phyloP scores from a whole-genome alignment of 2,888 invertebrate genomes.

The Orchestes rusci region DNA sequence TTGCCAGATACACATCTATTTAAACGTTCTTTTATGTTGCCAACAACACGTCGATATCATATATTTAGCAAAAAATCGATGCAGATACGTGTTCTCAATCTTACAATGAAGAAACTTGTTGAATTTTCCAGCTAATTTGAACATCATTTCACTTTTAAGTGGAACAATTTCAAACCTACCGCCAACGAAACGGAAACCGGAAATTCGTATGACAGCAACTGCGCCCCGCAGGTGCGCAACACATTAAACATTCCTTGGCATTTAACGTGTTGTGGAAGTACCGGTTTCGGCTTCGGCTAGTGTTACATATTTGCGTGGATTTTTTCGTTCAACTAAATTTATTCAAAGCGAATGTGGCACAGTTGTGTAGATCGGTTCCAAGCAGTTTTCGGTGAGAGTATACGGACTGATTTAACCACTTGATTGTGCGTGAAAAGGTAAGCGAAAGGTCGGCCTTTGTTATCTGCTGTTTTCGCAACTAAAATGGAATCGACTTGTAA shows the following conservation, averaged over 20 bases:
- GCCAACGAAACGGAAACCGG: too few species aligned
- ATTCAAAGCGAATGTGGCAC: slow-evolving; percentile 39
- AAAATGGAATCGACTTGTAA: slow-evolving; percentile 29
- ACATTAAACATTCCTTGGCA: slow-evolving; percentile 29
- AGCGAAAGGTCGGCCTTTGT: slow-evolving; percentile 30
- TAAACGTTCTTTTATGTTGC: too few species aligned
- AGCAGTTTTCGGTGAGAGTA: slow-evolving; percentile 27
- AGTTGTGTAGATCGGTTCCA: slow-evolving; percentile 29
- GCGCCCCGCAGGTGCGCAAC: slow-evolving; percentile 23
- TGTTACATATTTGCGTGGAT: slow-evolving; percentile 30
- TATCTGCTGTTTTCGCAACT: slow-evolving; percentile 28
- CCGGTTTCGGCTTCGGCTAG: slow-evolving; percentile 33
- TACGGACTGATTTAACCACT: slow-evolving; percentile 31
- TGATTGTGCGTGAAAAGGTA: slow-evolving; percentile 31
- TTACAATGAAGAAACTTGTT: too few species aligned
- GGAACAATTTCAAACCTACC: too few species aligned
- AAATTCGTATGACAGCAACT: not conserved
- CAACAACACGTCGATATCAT: too few species aligned
- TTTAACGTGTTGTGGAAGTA: slow-evolving; percentile 34
- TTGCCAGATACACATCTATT: too few species aligned
- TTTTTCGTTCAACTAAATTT: slow-evolving; percentile 31
- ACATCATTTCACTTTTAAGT: too few species aligned
- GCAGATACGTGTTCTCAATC: too few species aligned
- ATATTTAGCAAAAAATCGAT: too few species aligned
- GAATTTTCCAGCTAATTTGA: too few species aligned